Evolutionary conservation across 1,140 invertebrate genomes (phyloP).

Genomic region (Pentalonia nigronervosa): DNA sequence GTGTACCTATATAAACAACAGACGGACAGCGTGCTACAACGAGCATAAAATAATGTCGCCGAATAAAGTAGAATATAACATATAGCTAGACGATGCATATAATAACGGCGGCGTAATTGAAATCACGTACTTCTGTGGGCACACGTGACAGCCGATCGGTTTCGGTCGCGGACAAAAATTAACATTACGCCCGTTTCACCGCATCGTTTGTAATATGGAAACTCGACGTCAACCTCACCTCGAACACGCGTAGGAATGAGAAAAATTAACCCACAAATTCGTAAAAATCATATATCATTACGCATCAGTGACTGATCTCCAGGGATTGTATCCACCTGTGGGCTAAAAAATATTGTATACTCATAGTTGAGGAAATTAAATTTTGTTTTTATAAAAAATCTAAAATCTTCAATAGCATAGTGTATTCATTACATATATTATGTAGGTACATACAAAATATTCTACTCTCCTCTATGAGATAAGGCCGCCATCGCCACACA

Average conservation of each 20-base stretch:
- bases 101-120: slow-evolving; percentile 12
- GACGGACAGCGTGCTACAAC: not conserved
- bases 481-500: too few relatives aligned
- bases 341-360: not conserved
- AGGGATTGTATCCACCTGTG: not conserved
- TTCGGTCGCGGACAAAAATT: slow-evolving; percentile 7
- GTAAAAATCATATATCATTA: not conserved
- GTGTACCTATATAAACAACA: not conserved
- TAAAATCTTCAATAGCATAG: too few relatives aligned
- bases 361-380: too few relatives aligned
- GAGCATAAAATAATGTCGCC: not conserved
- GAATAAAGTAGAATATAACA: not conserved
- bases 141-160: slow-evolving; percentile 9
- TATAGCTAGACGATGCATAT: not conserved
- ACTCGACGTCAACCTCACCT: not conserved
- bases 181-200: not conserved
- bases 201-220: not conserved
- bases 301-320: not conserved
- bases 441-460: too few relatives aligned
- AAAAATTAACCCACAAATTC: not conserved
- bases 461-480: too few relatives aligned
- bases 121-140: not conserved
- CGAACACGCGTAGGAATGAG: not conserved
- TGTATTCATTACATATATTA: too few relatives aligned
- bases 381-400: too few relatives aligned